Evolutionary conservation across 2,113 vertebrate genomes (phyloP).

Genomic region (Thermophis baileyi): DNA sequence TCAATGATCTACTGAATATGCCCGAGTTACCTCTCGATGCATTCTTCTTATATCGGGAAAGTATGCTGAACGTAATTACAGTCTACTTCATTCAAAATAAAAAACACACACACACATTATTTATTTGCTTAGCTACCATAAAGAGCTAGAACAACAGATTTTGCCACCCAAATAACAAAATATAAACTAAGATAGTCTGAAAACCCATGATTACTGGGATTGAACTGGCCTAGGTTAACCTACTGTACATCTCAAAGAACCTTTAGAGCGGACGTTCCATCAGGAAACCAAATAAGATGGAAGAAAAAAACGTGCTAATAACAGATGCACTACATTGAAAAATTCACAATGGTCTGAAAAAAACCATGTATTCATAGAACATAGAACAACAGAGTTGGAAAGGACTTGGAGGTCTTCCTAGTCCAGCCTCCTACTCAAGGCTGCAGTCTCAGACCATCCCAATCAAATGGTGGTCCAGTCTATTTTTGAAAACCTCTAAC

Average conservation of each 20-base stretch:
- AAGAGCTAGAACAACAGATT: background rate
- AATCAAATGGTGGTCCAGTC: too few species aligned
- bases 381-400: too few species aligned
- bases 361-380: too few species aligned
- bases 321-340: background rate
- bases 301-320: background rate
- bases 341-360: background rate
- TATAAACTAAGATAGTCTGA: background rate
- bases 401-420: too few species aligned
- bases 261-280: background rate
- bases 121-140: background rate
- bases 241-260: background rate
- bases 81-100: background rate
- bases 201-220: background rate
- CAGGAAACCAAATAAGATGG: background rate
- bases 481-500: too few species aligned
- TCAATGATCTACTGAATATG: too few species aligned
- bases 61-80: background rate
- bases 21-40: too few species aligned
- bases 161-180: fast-evolving
- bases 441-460: too few species aligned
- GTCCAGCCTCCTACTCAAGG: too few species aligned
- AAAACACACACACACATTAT: background rate
- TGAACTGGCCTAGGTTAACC: background rate
- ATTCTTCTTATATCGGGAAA: background rate